phyloP scores from a whole-genome alignment of 2,888 invertebrate species.

The Trachelus iudaicus region DNA sequence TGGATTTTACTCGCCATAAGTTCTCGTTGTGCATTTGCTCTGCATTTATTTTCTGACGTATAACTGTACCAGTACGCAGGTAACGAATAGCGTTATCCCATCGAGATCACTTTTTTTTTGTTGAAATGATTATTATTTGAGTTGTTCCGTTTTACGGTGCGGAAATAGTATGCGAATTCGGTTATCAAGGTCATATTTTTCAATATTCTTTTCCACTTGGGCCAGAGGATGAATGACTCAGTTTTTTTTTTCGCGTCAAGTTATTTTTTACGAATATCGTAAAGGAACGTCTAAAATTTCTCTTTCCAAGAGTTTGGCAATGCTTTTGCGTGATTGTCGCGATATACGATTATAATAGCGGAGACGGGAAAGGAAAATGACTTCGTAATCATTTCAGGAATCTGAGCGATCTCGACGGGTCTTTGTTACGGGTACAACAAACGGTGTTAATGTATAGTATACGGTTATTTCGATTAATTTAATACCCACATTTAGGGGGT shows the following conservation, averaged over 20 bases:
- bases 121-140: background rate
- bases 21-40: background rate
- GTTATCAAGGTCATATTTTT: background rate
- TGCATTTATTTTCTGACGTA: background rate
- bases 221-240: too few species aligned
- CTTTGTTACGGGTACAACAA: background rate
- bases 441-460: slow-evolving; percentile 1
- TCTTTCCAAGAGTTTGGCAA: background rate
- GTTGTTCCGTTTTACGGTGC: background rate
- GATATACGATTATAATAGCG: background rate
- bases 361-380: background rate
- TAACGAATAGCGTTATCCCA: background rate
- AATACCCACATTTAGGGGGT: background rate
- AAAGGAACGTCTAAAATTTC: background rate
- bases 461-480: slow-evolving; percentile 2
- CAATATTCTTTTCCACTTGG: background rate
- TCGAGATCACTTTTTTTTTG: background rate
- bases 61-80: background rate
- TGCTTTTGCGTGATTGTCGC: background rate
- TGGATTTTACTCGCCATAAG: background rate
- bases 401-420: background rate
- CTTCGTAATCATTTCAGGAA: background rate
- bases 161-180: background rate
- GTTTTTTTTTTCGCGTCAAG: too few species aligned
- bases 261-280: background rate